These are phyloP conservation scores for Muschampia plurimacula DNA, from an alignment of 2,888 invertebrate species.

Conservation along the genomic window DNA sequence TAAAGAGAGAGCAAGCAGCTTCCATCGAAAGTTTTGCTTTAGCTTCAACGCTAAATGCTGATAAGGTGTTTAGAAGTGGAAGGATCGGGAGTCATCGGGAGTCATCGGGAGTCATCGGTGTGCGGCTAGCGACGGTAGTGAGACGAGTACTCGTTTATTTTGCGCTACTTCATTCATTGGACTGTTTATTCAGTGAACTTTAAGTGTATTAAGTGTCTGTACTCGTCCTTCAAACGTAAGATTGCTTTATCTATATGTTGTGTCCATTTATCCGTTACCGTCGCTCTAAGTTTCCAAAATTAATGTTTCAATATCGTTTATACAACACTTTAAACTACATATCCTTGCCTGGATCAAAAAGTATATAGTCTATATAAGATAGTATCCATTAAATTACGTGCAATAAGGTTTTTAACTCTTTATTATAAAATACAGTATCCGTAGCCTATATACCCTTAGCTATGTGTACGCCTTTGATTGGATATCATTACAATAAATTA, in stretches of 20 bases:
- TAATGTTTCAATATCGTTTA: conserved; percentile 26
- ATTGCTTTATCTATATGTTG: conserved; percentile 22
- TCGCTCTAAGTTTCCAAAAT: conserved; percentile 25
- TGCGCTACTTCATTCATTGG: conserved; percentile 61
- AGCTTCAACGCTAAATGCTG: background rate
- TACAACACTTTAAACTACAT: conserved; percentile 29
- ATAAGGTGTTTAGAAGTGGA: background rate
- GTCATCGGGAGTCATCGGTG: conserved; percentile 18
- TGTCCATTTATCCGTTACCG: conserved; percentile 5
- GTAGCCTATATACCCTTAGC: background rate
- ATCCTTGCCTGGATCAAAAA: conserved; percentile 32
- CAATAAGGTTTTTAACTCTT: background rate
- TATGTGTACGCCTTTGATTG: background rate
- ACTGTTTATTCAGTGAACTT: conserved; percentile 39
- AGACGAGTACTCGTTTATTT: conserved; percentile 81
- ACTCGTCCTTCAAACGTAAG: conserved; percentile 60
- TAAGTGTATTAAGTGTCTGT: conserved; percentile 63
- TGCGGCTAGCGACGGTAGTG: conserved; percentile 62
- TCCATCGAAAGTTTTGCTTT: background rate
- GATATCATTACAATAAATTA: conserved; percentile 16
- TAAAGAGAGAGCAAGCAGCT: background rate
- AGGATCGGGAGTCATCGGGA: conserved; percentile 8
- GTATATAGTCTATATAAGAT: conserved; percentile 9
- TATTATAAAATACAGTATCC: background rate
- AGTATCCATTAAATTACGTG: conserved; percentile 14